Evolutionary conservation across 2,113 vertebrate genomes (phyloP).

Genomic region (Myrmecobius fasciatus): DNA sequence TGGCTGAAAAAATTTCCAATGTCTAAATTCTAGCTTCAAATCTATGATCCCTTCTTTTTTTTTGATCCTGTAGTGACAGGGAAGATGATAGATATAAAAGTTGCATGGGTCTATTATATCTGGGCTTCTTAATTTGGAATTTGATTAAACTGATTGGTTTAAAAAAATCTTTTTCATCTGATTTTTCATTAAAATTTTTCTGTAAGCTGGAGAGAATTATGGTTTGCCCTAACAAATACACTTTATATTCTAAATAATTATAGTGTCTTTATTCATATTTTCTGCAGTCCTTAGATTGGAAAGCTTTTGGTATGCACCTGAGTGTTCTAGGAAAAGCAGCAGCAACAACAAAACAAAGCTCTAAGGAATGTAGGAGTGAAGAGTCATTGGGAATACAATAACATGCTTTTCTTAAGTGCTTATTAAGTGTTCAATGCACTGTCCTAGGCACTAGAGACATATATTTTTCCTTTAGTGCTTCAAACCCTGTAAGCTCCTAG

Average conservation of each 20-base stretch:
- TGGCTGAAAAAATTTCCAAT: neutral
- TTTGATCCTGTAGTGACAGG: neutral
- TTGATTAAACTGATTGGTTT: constrained; percentile 52
- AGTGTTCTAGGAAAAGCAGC: neutral
- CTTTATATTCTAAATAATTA: neutral
- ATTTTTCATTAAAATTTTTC: neutral
- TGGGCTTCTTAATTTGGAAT: constrained; percentile 49
- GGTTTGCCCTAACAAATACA: constrained; percentile 12
- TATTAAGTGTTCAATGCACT: neutral
- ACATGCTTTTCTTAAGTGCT: neutral
- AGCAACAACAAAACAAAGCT: neutral
- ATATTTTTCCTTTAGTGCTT: neutral
- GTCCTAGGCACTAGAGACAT: neutral
- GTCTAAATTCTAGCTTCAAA: neutral
- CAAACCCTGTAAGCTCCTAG: neutral
- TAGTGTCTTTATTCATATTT: neutral
- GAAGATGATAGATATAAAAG: neutral
- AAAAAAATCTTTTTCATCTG: neutral
- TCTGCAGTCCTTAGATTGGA: neutral
- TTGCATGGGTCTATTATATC: neutral
- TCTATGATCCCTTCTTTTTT: neutral
- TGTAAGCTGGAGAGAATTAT: constrained; percentile 28
- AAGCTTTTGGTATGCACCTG: neutral
- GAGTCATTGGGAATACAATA: neutral
- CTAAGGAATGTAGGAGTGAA: neutral